Evolutionary conservation across 2,797 vertebrate species (phyloP).

Genomic region (Anas bernieri): DNA sequence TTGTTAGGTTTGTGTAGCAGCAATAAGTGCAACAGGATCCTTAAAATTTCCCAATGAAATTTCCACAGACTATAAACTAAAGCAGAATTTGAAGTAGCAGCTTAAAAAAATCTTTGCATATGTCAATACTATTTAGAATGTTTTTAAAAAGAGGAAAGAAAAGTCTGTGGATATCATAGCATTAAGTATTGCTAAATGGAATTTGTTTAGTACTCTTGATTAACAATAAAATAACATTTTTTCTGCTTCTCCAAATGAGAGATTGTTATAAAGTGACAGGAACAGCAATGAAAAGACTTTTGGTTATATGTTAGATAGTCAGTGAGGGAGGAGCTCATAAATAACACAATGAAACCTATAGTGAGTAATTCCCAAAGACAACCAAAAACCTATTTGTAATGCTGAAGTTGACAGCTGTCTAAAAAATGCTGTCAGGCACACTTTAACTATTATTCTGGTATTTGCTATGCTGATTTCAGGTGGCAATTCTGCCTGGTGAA

Average conservation of each 20-base stretch:
- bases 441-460: not conserved
- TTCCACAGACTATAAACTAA: not conserved
- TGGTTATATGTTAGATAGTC: not conserved
- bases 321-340: not conserved
- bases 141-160: not conserved
- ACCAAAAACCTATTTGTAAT: not conserved
- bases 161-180: not conserved
- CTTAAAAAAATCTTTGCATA: not conserved
- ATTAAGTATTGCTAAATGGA: not conserved
- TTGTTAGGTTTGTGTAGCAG: not conserved
- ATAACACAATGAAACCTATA: not conserved
- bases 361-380: not conserved
- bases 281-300: not conserved
- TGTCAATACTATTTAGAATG: not conserved
- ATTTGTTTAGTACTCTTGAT: not conserved
- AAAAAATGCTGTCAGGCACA: not conserved
- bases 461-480: not conserved
- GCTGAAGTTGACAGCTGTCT: not conserved
- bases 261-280: not conserved
- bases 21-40: not conserved
- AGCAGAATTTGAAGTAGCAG: not conserved
- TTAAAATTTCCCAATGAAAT: not conserved
- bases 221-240: not conserved
- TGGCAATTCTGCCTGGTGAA: not conserved
- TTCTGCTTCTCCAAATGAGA: not conserved